These are phyloP conservation scores for Spea multiplicata DNA, from an alignment of 2,113 vertebrate genomes.

Conservation along the genomic window DNA sequence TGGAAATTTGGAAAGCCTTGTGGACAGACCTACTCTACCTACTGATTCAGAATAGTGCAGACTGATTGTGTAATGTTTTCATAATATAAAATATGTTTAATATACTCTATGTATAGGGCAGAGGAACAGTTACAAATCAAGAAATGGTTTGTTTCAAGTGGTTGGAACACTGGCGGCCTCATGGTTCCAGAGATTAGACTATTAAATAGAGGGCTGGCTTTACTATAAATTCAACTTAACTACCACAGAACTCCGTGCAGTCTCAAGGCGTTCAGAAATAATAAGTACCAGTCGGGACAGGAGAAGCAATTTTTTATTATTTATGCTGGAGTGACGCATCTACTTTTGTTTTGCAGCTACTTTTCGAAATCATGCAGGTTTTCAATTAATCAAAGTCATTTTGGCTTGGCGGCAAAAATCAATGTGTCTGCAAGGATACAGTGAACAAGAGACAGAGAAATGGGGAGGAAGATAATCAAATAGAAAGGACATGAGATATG, in stretches of 20 bases:
- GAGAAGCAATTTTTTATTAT: slow-evolving; percentile 14
- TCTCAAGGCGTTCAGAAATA: not conserved
- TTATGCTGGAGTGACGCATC: slow-evolving; percentile 21
- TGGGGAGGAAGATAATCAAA: slow-evolving; percentile 35
- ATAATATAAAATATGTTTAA: no score
- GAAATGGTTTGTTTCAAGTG: no score
- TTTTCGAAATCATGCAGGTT: slow-evolving; percentile 46
- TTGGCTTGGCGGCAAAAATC: slow-evolving; percentile 47
- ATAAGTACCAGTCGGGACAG: not conserved
- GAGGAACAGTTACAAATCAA: no score
- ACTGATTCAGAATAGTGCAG: no score
- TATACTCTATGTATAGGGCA: no score
- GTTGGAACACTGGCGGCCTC: no score
- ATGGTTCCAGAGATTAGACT: no score
- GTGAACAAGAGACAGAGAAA: slow-evolving; percentile 25
- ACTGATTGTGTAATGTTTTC: no score
- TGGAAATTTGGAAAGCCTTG: no score
- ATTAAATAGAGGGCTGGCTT: no score
- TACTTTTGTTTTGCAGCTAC: slow-evolving; percentile 39
- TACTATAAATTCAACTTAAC: not conserved
- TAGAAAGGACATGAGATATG: slow-evolving; percentile 31
- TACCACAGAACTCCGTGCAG: not conserved
- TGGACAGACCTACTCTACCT: no score
- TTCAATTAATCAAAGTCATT: slow-evolving; percentile 50
- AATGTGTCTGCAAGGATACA: slow-evolving; percentile 46